Evolutionary conservation across 1,140 invertebrate genomes (phyloP), one percentile per base, ranked within the genome.

Genomic region (Caerostris extrusa): DNA sequence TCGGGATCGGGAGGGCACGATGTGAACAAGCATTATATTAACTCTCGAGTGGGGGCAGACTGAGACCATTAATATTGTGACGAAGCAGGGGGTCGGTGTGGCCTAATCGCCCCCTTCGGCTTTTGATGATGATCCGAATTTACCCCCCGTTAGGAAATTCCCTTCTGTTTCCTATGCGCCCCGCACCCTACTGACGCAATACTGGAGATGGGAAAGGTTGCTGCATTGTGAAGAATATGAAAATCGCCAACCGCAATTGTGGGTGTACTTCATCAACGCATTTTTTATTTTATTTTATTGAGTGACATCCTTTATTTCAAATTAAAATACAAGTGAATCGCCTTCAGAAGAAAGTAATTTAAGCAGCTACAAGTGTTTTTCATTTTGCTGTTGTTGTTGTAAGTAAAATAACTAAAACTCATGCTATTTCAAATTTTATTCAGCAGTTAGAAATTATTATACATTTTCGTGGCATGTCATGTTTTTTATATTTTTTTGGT

Each of bases 61-160:
- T 50, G n/a, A n/a, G 83, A 53, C 83, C 92, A 93, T 93, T 93
- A 93, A 93, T 93, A 88, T 93, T 89, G 85, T 82, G 85, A 89
- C 85, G 64, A 56, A 17, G 86, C 85, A 55, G 92, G 91, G 60
- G 83, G 91, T 53, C 55, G n/a, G 58, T 56, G 50, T 4, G 56
- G 14, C 67, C 91, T 93, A 87, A 87, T 93, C 82, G 61, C 85
- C 92, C 69, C 92, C 85, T 88, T 57, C n/a, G 85, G 92, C 92
- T 88, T 87, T 57, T 61, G 85, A 93, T 93, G 92, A 93, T 93
- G 69, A 86, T 93, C 57, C 86, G 69, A 93, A 93, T 93, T 93
- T 89, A 82, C 92, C 92, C 92, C 92, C 92, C 56, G 50, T 69
- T 17, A 82, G 69, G 90, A 58, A 53, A 56, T 34, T 50, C 89